Evolutionary conservation across 2,888 invertebrate genomes (phyloP), one percentile per base, ranked within the genome.

Genomic region (Tubulanus polymorphus): DNA sequence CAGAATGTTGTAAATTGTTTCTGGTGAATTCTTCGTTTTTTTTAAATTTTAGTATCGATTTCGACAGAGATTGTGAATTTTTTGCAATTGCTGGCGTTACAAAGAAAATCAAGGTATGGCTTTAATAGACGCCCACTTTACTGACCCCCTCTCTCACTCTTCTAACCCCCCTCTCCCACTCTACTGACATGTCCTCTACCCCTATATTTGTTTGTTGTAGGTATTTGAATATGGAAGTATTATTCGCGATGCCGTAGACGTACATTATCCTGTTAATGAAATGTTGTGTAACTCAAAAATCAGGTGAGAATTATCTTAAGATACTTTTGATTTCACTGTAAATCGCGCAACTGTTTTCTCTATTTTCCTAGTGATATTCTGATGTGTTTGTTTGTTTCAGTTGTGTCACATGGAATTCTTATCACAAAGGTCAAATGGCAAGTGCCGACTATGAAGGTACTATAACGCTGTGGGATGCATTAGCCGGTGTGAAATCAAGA

Each of bases 41-140:
- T 49, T 55, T 55, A 18, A 37, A 55, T 67, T 73, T 53, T 26
- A 93, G 93, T 68, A 93, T 95, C 66, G 94, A 94, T 80, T 95
- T 95, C 81, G 94, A 95, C 77, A 91, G 93, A 79, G 94, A 95
- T 79, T 89, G 91, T 76, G 93, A 95, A 81, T 90, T 88, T 79
- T 93, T 95, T 81, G 94, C 94, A 0, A 93, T 95, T 66, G 94
- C 94, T 30, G 94, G 95, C 2, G 93, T 95, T 12, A 93, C 93
- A 0, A 93, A 92, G 76, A 86, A 91, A 59, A 94, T 95, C 56
- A 94, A 94, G 82, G 88, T 80, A 59, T 60, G 61, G 28, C 26
- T 30, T 3, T 32, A n/a, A n/a, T n/a, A n/a, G n/a, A n/a, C n/a
- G n/a, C n/a, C n/a, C 35, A 15, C 15, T 35, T n/a, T n/a, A 15